Percentiles rank a stretch among this genome's conserved stretches.
Conservation (phyloP, 1,140 invertebrate species). For the Trigoniulus corallinus region DNA sequence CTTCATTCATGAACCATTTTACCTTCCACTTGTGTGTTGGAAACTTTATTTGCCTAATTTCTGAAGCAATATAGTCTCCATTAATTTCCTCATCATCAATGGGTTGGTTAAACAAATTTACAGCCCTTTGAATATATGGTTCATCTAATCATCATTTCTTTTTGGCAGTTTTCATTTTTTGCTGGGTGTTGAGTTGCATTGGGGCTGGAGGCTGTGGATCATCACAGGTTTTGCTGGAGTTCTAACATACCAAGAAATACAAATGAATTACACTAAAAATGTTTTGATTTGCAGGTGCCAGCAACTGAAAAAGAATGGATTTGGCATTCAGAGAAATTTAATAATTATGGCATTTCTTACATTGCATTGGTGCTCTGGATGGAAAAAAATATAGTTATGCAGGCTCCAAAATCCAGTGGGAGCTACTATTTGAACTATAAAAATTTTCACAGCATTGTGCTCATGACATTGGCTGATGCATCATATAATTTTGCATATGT, state of each 20-base stretch:
- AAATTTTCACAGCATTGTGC: slow-evolving; percentile 18
- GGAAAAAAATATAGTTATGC: slow-evolving; percentile 23
- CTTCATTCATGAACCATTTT: too few relatives aligned
- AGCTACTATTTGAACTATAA: slow-evolving; percentile 24
- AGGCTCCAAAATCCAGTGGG: slow-evolving; percentile 13
- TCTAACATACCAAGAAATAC: not conserved
- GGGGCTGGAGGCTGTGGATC: not conserved
- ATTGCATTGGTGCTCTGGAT: too few relatives aligned
- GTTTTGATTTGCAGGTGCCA: not conserved
- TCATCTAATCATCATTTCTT: too few relatives aligned
- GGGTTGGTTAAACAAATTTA: too few relatives aligned
- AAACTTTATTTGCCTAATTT: too few relatives aligned
- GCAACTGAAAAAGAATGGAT: not conserved
- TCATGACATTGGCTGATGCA: slow-evolving; percentile 21
- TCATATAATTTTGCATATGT: slow-evolving; percentile 19
- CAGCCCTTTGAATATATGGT: too few relatives aligned
- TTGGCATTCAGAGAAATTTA: not conserved
- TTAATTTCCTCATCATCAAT: too few relatives aligned
- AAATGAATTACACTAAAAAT: not conserved
- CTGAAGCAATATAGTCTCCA: too few relatives aligned
- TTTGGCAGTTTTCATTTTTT: not conserved
- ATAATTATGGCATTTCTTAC: slow-evolving; percentile 12
- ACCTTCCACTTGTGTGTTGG: too few relatives aligned
- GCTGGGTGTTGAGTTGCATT: not conserved
- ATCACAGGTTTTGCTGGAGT: not conserved